A percentile compares a stretch with the other conserved stretches of the same genome.
phyloP scores from a whole-genome alignment of 2,888 invertebrate species.

The Clostera curtula region DNA sequence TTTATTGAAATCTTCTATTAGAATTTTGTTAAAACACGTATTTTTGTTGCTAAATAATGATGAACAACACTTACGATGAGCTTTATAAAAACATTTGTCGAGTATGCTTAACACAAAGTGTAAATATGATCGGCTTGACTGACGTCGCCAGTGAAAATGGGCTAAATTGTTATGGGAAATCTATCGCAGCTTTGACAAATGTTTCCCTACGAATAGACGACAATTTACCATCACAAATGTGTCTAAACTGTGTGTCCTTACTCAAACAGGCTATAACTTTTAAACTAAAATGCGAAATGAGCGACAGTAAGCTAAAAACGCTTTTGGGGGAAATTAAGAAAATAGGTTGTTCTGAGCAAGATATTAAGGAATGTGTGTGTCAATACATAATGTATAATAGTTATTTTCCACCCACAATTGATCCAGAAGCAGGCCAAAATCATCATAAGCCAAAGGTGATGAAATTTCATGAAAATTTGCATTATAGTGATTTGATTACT shows the following conservation, averaged over 20 bases:
- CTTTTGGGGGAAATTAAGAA: conserved; percentile 16
- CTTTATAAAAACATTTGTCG: conserved; percentile 47
- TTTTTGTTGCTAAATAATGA: conserved; percentile 2
- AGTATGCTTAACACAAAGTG: conserved; percentile 39
- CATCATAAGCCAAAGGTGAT: neutral
- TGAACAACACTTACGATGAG: conserved; percentile 36
- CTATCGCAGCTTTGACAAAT: conserved; percentile 37
- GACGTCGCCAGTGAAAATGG: conserved; percentile 34
- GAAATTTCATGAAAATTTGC: neutral
- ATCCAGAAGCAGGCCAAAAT: neutral
- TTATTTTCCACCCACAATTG: conserved; percentile 24
- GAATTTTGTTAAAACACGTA: no score
- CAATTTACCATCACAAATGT: conserved; percentile 44
- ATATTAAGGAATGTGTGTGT: conserved; percentile 31
- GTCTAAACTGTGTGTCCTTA: conserved; percentile 40
- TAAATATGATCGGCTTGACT: conserved; percentile 42
- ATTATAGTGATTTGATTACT: neutral
- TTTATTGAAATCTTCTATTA: no score
- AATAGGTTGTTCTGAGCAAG: conserved; percentile 7
- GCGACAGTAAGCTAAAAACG: conserved; percentile 30
- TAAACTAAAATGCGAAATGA: conserved; percentile 48
- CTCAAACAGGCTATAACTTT: conserved; percentile 51
- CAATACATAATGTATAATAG: conserved; percentile 34
- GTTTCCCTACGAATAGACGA: conserved; percentile 37
- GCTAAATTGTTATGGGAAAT: conserved; percentile 44